Evolutionary conservation across 2,797 vertebrate genomes (phyloP), one percentile per base, ranked within the genome.

Genomic region (Synaphobranchus kaupii): DNA sequence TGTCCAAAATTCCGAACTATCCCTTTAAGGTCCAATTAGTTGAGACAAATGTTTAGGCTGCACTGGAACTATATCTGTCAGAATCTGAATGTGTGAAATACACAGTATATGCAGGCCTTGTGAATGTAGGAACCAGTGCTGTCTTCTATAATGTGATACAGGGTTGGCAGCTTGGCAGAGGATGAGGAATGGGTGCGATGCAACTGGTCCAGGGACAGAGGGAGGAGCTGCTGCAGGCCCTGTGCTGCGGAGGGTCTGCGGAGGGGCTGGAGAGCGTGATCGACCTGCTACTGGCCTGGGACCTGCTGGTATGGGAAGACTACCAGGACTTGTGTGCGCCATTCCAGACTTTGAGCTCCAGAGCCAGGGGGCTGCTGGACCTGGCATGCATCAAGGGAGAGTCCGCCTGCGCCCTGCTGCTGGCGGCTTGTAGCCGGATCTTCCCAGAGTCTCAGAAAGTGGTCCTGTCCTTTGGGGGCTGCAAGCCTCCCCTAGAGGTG

Each of bases 241-340:
- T 98, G 86, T 95, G 95, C 90, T 89, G 93, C 91, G 94, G 96
- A 0, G 95, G 96, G 4, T 95, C 95, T 7, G 76, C 94, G 20
- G 97, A 98, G 90, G 91, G 90, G 85, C 93, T 98, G 66, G 97
- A 97, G 87, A 94, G 90, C 25, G 89, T 97, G 54, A 89, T 97
- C 90, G 97, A 98, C 90, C 90, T 95, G 88, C 94, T 98, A 31
- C 92, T 97, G 44, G 95, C 96, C 44, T 94, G 94, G 88, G 95
- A 93, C 0, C 91, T 93, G 60, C 93, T 98, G n/a, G 89, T 89
- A 68, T 96, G 97, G 96, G 97, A 98, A 88, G 97, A 98, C 54
- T 97, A 97, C 60, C 96, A 96, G 87, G 93, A 87, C 54, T 78
- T 97, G 28, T 92, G 91, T 28, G 88, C 95, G 6, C 89, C 89